A percentile compares a stretch with the other conserved stretches of the same genome.
phyloP scores from a whole-genome alignment of 2,113 vertebrate genomes.

The Naja naja region DNA sequence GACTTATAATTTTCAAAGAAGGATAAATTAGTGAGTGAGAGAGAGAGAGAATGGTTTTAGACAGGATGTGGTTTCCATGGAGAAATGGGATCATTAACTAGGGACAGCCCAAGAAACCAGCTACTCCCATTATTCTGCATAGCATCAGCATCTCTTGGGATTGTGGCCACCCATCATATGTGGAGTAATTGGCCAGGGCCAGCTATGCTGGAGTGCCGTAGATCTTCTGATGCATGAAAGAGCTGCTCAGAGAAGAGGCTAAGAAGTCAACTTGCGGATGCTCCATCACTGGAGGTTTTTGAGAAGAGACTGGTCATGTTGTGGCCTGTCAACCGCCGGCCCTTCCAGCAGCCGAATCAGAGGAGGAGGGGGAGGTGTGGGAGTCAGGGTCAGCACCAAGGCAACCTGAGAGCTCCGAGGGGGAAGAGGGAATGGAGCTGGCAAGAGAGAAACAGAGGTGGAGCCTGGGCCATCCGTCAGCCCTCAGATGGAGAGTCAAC shows the following conservation, averaged over 20 bases:
- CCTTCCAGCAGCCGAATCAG: no score
- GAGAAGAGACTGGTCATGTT: no score
- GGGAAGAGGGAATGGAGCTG: no score
- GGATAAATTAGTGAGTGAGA: background rate
- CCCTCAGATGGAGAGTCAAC: no score
- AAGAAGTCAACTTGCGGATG: background rate
- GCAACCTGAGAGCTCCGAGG: no score
- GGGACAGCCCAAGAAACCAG: background rate
- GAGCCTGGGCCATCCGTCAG: no score
- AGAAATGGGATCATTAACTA: background rate
- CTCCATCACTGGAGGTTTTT: no score
- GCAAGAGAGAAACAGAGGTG: no score
- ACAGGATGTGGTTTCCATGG: background rate
- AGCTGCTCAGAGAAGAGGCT: background rate
- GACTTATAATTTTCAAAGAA: background rate
- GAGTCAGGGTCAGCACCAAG: no score
- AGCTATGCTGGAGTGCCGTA: background rate
- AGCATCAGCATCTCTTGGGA: background rate
- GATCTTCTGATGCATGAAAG: background rate
- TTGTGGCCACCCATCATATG: background rate
- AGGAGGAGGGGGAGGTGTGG: no score
- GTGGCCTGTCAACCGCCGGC: no score
- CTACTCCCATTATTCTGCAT: background rate
- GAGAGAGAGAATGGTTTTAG: background rate
- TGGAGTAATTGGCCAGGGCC: background rate